Evolutionary conservation across 2,888 invertebrate genomes (phyloP).

Genomic region (Arenicola marina): DNA sequence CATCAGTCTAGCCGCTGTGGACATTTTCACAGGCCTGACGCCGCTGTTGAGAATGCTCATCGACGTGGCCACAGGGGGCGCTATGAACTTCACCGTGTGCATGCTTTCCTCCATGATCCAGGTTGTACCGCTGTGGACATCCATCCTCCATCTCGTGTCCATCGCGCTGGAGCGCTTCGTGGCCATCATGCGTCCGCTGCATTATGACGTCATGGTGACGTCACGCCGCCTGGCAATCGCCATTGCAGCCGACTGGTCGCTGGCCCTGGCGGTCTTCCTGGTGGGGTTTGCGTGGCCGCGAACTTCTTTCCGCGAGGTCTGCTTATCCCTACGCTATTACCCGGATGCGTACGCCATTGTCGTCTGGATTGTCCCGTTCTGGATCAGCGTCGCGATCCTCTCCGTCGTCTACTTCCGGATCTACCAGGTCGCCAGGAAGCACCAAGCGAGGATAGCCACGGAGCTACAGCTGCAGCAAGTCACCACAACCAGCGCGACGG

Average conservation of each 20-base stretch:
- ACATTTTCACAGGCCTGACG: not conserved
- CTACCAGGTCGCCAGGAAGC: no score
- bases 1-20: not conserved
- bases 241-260: not conserved
- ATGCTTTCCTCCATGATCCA: not conserved
- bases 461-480: no score
- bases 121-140: not conserved
- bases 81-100: not conserved
- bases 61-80: not conserved
- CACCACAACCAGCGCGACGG: no score
- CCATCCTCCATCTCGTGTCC: conserved; percentile 10
- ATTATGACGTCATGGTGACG: not conserved
- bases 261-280: not conserved
- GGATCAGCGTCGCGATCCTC: no score
- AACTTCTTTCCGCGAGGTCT: not conserved
- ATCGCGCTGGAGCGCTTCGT: conserved; percentile 16
- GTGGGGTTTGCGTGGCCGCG: not conserved
- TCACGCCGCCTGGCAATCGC: not conserved
- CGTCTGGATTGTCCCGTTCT: no score
- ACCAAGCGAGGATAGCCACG: no score
- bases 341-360: no score
- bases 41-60: not conserved
- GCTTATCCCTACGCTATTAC: not conserved
- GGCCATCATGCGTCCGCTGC: conserved; percentile 14
- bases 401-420: no score